phyloP scores from a whole-genome alignment of 2,113 vertebrate species.

The Glaucidium brasilianum region DNA sequence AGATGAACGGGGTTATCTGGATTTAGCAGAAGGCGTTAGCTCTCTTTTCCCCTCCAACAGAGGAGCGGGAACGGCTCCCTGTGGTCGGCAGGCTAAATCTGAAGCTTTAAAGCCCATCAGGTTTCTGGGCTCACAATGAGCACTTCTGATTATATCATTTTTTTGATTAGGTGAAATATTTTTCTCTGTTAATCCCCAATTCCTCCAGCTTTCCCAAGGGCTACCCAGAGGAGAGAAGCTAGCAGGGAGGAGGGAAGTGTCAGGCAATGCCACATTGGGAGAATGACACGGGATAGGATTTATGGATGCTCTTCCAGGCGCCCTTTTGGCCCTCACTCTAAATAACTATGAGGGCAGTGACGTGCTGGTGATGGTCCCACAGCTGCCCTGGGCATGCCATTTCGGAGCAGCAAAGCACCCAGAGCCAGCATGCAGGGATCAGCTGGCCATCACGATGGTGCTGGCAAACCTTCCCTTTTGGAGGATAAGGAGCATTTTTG shows the following conservation, averaged over 20 bases:
- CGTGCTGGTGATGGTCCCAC: background rate
- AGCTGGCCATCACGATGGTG: fast-evolving
- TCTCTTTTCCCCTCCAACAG: background rate
- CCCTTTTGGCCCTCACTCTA: background rate
- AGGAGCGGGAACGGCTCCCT: background rate
- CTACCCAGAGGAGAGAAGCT: background rate
- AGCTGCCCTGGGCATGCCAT: fast-evolving
- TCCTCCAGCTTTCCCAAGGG: background rate
- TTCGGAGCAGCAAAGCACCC: background rate
- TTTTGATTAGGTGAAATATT: conserved; percentile 17
- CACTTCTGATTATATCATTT: background rate
- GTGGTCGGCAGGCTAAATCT: background rate
- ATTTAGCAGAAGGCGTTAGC: conserved; percentile 1
- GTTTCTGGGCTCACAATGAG: background rate
- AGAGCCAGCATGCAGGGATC: background rate
- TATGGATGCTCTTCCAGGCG: background rate
- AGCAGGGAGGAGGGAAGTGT: background rate
- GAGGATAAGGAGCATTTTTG: background rate
- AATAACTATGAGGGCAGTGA: background rate
- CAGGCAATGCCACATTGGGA: fast-evolving
- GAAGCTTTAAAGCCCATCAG: conserved; percentile 27
- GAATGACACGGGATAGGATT: background rate
- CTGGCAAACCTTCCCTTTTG: background rate
- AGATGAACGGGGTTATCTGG: conserved; percentile 34
- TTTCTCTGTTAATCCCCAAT: conserved; percentile 20